Base-by-base conservation (phyloP, 2,888 invertebrate genomes). In the Caenorhabditis angaria region DNA sequence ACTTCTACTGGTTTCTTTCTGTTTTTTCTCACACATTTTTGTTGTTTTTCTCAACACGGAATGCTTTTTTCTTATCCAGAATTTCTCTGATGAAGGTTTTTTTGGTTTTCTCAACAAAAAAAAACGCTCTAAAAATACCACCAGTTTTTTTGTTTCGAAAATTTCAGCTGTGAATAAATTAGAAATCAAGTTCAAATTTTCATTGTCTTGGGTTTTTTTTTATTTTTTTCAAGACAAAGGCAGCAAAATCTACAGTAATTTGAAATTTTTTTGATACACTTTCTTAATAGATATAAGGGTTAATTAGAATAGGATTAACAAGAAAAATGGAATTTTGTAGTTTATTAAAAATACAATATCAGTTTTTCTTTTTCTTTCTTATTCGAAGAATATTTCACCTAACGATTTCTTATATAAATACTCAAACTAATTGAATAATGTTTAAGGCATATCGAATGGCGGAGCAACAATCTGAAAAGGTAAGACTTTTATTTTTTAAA, bases 401-500 rank as follows among this genome's bases (percentile, higher is more conserved):
- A 41, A 12, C 8, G 24, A 28, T 25, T 51, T 27, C 48, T 48
- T 47, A 1, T 27, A n/a, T 29, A 20, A 24, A 41, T 54, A 18
- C 22, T 28, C 20, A 14, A 57, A 58, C 53, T 57, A 58, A 50
- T 59, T 18, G 22, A n/a, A 54, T 32, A 28, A 73, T 73, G 73
- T 73, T 73, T 65, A 73, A 69, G 65, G 69, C 62, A 25, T 73
- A 69, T 56, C 57, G 51, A 29, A 73, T 73, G 73, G 65, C 65
- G 24, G 73, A 68, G 68, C 55, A 66, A 24, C 72, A 67, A 54
- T 60, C 54, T 55, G 66, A 71, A 51, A 62, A 71, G 64, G 71
- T 67, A 25, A 3, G 59, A 65, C 32, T 29, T 18, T 20, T 4
- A 3, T 0, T 58, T 8, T 12, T 27, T 28, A 48, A 29, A 10